A percentile compares a stretch with the other conserved stretches of the same genome.
Evolutionary conservation across 2,113 vertebrate species (phyloP).

Genomic region (Atractosteus spatula): DNA sequence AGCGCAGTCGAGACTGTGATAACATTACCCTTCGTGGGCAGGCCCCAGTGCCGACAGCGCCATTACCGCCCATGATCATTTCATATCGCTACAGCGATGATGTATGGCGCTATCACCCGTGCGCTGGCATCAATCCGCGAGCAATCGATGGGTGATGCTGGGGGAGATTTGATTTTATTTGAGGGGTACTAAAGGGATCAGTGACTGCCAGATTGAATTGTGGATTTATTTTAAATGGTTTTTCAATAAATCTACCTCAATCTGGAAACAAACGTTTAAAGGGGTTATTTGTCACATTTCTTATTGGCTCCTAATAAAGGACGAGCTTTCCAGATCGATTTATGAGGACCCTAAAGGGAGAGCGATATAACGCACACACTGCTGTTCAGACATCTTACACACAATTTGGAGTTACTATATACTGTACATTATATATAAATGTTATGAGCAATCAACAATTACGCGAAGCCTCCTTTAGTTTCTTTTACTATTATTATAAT

Average conservation of each 20-base stretch:
- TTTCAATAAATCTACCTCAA: conserved; percentile 2
- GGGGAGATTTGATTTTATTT: not conserved
- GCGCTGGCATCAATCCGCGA: not conserved
- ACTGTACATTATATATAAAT: too few species aligned
- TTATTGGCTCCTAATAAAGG: conserved; percentile 10
- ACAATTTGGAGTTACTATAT: too few species aligned
- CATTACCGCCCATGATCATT: not conserved
- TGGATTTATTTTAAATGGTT: not conserved
- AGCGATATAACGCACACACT: not conserved
- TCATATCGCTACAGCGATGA: not conserved
- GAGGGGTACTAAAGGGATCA: not conserved
- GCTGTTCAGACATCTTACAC: too few species aligned
- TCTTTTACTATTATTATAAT: too few species aligned
- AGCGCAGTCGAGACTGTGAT: not conserved
- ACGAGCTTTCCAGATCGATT: not conserved
- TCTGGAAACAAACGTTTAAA: not conserved
- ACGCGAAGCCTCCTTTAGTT: too few species aligned
- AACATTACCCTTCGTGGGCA: not conserved
- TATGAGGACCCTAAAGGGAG: not conserved
- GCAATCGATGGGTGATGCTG: not conserved
- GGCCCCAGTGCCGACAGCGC: not conserved
- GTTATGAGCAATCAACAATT: too few species aligned
- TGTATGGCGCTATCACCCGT: not conserved
- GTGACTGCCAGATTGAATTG: not conserved
- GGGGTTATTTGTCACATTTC: not conserved